phyloP scores from a whole-genome alignment of 1,140 invertebrate species.

The Drosophila kohkoa region DNA sequence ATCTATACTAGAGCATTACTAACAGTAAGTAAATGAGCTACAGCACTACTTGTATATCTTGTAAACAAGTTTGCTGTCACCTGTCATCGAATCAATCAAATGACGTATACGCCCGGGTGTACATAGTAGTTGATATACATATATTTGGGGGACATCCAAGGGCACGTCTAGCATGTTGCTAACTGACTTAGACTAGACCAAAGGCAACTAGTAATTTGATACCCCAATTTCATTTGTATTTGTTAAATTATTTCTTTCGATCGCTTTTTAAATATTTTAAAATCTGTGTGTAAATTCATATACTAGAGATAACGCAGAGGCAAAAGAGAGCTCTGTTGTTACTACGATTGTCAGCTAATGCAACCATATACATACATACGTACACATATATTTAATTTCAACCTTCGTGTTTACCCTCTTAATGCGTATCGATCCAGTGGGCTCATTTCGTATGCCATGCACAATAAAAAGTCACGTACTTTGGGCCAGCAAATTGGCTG shows the following conservation, averaged over 20 bases:
- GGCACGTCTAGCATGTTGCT: slow-evolving; percentile 3
- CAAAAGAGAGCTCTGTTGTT: not conserved
- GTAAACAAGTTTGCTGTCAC: not conserved
- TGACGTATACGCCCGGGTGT: slow-evolving; percentile 41
- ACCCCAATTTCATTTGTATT: not conserved
- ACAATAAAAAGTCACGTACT: slow-evolving; percentile 48
- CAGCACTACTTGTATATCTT: too few species aligned
- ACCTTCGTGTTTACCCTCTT: slow-evolving; percentile 32
- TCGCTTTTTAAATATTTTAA: too few species aligned
- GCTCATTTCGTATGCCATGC: slow-evolving; percentile 34
- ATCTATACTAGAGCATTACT: not conserved
- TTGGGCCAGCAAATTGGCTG: slow-evolving; percentile 35
- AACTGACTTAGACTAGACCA: not conserved
- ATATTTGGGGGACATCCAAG: slow-evolving; percentile 40
- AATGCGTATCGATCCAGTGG: slow-evolving; percentile 49
- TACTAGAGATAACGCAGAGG: not conserved
- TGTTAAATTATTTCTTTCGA: not conserved
- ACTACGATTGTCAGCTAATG: not conserved
- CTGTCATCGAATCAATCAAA: slow-evolving; percentile 35
- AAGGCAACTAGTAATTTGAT: not conserved
- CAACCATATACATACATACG: not conserved
- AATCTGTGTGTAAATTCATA: not conserved
- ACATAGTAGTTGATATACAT: not conserved
- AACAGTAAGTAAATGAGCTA: not conserved
- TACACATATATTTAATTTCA: slow-evolving; percentile 22